phyloP scores from a whole-genome alignment of 1,140 invertebrate species.

The Hyles euphorbiae region DNA sequence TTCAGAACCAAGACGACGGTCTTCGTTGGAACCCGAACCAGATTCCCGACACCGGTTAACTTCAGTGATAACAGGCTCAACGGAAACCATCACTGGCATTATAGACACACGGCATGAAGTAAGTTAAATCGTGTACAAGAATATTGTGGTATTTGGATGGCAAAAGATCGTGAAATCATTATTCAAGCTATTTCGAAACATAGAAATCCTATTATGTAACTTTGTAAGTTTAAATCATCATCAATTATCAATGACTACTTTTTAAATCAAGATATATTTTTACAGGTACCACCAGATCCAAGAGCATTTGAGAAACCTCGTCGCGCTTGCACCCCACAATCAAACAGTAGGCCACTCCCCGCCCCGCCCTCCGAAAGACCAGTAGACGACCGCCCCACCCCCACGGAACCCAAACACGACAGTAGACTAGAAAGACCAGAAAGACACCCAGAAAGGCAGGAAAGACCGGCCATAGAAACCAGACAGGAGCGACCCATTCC shows the following conservation, averaged over 20 bases:
- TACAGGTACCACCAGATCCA: constrained; percentile 62
- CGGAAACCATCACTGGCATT: constrained; percentile 80
- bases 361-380: constrained; percentile 50
- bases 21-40: constrained; percentile 61
- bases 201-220: too few species aligned
- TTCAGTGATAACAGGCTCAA: constrained; percentile 76
- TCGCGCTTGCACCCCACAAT: constrained; percentile 61
- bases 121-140: constrained; percentile 6
- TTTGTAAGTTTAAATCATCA: too few species aligned
- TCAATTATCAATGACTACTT: too few species aligned
- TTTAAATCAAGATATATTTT: constrained; percentile 6
- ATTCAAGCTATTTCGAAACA: too few species aligned
- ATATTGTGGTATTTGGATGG: too few species aligned
- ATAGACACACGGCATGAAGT: constrained; percentile 78
- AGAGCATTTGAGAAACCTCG: constrained; percentile 64
- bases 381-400: constrained; percentile 18
- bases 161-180: too few species aligned
- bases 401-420: constrained; percentile 28
- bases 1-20: constrained; percentile 53
- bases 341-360: constrained; percentile 59
- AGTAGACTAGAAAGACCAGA: constrained; percentile 20
- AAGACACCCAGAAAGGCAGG: constrained; percentile 21
- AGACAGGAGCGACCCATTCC: constrained; percentile 24
- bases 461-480: constrained; percentile 18
- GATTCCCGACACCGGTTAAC: constrained; percentile 60